Conservation (phyloP, 2,888 invertebrate species). For the Pristionchus japonicus region DNA sequence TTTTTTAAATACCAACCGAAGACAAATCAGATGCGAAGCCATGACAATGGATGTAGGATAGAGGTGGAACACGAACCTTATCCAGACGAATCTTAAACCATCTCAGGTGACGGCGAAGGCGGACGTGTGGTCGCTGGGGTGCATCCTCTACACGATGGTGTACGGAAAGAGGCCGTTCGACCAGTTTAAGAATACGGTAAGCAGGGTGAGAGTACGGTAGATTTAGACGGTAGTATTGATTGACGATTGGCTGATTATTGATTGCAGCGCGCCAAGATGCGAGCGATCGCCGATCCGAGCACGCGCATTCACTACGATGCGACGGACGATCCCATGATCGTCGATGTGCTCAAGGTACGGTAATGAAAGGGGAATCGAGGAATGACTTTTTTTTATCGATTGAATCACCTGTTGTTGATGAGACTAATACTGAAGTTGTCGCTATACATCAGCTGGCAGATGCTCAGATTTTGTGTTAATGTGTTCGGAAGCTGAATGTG, state of each 20-base stretch:
- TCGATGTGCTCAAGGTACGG: slow-evolving; percentile 43
- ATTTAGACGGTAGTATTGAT: neutral
- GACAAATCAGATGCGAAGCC: no score
- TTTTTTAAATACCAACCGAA: no score
- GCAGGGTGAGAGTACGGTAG: neutral
- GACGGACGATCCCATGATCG: slow-evolving; percentile 7
- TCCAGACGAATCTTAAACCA: no score
- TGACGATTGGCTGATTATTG: neutral
- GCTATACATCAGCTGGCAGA: no score
- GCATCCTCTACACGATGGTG: slow-evolving; percentile 92
- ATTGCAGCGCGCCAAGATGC: slow-evolving; percentile 22
- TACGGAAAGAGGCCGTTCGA: slow-evolving; percentile 93
- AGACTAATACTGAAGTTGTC: no score
- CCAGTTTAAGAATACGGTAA: slow-evolving; percentile 81
- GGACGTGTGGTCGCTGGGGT: slow-evolving; percentile 97
- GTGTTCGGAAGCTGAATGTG: no score
- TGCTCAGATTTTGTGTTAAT: no score
- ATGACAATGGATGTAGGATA: neutral
- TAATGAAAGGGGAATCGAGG: slow-evolving; percentile 58
- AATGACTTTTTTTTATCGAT: slow-evolving; percentile 9
- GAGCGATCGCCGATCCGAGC: slow-evolving; percentile 24
- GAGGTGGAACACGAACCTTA: neutral
- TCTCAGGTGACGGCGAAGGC: slow-evolving; percentile 88
- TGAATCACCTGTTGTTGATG: neutral
- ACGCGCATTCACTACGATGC: slow-evolving; percentile 39